Evolutionary conservation across 2,797 vertebrate genomes (phyloP).

Genomic region (Cryptoprocta ferox): DNA sequence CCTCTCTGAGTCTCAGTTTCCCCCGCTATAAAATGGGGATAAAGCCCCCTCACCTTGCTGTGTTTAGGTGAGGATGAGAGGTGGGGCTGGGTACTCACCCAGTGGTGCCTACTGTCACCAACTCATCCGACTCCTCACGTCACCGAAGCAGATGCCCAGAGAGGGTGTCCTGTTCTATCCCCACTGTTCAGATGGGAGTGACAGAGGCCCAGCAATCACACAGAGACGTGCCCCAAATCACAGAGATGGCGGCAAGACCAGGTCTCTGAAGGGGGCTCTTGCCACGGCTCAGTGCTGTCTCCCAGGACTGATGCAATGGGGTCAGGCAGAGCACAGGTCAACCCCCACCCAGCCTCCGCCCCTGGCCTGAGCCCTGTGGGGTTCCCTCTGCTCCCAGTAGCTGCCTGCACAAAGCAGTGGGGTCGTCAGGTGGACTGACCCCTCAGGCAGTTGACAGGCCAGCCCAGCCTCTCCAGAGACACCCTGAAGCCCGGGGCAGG

Average conservation of each 20-base stretch:
- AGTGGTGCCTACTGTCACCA: background rate
- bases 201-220: background rate
- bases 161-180: background rate
- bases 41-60: background rate
- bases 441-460: background rate
- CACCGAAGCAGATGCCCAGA: background rate
- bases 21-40: background rate
- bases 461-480: background rate
- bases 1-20: background rate
- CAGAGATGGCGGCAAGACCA: background rate
- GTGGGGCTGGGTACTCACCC: background rate
- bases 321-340: too few species aligned
- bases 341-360: too few species aligned
- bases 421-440: background rate
- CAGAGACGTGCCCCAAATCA: background rate
- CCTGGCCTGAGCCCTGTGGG: background rate
- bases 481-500: background rate
- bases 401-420: background rate
- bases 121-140: background rate
- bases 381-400: background rate
- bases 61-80: background rate
- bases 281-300: background rate
- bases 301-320: accelerated
- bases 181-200: background rate
- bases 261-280: background rate